phyloP scores from a whole-genome alignment of 1,140 invertebrate genomes.

The Hermatobates lingyangjiaoensis region DNA sequence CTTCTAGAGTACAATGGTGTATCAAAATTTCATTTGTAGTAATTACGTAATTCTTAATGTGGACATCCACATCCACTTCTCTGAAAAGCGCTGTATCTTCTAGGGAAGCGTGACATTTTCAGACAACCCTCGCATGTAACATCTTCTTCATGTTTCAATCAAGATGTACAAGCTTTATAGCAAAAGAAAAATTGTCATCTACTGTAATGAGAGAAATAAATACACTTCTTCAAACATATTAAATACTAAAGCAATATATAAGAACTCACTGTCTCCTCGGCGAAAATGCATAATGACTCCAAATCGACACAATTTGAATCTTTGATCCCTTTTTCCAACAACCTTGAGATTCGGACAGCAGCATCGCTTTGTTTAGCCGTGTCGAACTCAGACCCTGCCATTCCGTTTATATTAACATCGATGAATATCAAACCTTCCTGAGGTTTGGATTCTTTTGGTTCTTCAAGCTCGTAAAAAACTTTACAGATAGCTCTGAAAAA shows the following conservation, averaged over 20 bases:
- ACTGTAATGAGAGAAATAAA: no score
- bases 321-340: constrained; percentile 76
- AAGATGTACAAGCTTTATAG: no score
- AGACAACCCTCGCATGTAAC: no score
- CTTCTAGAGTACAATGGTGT: no score
- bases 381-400: constrained; percentile 66
- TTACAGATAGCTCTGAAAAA: constrained; percentile 58
- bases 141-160: no score
- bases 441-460: constrained; percentile 61
- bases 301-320: constrained; percentile 76
- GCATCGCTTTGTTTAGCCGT: constrained; percentile 46
- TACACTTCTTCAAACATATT: constrained; percentile 5
- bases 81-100: no score
- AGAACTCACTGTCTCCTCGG: constrained; percentile 61
- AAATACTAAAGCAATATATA: constrained; percentile 12
- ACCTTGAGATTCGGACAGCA: constrained; percentile 55
- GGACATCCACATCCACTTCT: no score
- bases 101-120: no score
- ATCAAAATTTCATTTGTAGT: no score
- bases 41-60: no score
- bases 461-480: constrained; percentile 67
- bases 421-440: constrained; percentile 75
- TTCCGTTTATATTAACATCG: constrained; percentile 68
- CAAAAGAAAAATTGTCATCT: no score
- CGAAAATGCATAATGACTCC: constrained; percentile 80